These are phyloP conservation scores for Perizoma flavofasciatum DNA, from an alignment of 2,888 invertebrate genomes.

Conservation along the genomic window DNA sequence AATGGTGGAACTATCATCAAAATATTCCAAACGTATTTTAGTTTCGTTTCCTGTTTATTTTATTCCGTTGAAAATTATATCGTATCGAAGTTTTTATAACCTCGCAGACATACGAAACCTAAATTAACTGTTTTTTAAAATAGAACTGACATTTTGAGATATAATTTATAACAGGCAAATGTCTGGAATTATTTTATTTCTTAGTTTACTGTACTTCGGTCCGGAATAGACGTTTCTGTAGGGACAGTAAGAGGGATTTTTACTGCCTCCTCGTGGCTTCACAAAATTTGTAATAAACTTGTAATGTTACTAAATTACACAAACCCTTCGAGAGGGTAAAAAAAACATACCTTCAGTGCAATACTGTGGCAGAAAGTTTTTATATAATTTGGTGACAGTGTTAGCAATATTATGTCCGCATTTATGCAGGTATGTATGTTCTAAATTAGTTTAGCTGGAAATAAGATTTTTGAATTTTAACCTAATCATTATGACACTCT, in stretches of 20 bases:
- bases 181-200: conserved; percentile 21
- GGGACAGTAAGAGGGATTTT: not conserved
- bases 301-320: no score
- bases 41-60: conserved; percentile 49
- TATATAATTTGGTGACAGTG: not conserved
- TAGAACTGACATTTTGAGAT: conserved; percentile 27
- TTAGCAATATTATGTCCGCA: conserved; percentile 5
- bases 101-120: conserved; percentile 23
- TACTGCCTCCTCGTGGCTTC: no score
- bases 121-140: conserved; percentile 33
- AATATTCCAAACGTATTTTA: not conserved
- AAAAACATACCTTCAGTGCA: no score
- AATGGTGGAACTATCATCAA: not conserved
- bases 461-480: not conserved
- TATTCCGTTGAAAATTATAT: conserved; percentile 30
- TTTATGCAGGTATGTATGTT: conserved; percentile 24
- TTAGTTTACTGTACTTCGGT: conserved; percentile 16
- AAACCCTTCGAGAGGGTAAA: no score
- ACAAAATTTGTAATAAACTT: no score
- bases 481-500: no score
- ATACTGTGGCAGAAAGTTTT: no score
- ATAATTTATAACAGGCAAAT: not conserved
- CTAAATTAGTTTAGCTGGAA: not conserved
- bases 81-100: conserved; percentile 34
- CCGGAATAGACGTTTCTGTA: conserved; percentile 12